A percentile compares a stretch with the other conserved stretches of the same genome.
These are phyloP conservation scores for Hylyphantes graminicola DNA, from an alignment of 1,140 invertebrate species.

Conservation along the genomic window DNA sequence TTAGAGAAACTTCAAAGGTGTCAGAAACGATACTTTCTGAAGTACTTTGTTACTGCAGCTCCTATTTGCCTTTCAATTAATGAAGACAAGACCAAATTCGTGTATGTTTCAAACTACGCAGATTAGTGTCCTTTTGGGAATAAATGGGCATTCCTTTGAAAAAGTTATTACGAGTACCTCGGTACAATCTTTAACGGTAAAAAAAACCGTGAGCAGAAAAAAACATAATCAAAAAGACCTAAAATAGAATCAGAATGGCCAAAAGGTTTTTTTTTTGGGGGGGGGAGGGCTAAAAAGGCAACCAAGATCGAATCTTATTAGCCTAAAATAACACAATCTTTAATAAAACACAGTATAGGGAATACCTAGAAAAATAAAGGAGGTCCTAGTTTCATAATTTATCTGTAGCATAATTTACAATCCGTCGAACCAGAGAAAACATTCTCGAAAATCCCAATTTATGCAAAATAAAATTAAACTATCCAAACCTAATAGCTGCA, in stretches of 20 bases:
- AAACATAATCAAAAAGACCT: too few species aligned
- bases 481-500: too few species aligned
- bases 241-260: constrained; percentile 2
- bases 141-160: constrained; percentile 19
- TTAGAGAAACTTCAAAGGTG: too few species aligned
- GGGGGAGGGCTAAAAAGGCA: background rate
- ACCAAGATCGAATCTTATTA: background rate
- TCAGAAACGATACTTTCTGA: too few species aligned
- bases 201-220: constrained; percentile 3
- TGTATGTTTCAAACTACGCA: background rate
- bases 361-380: too few species aligned
- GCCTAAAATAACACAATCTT: background rate
- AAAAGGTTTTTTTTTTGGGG: background rate
- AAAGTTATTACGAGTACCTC: constrained; percentile 14
- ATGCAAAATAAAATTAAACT: too few species aligned
- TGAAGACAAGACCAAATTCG: constrained; percentile 15
- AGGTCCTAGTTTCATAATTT: too few species aligned
- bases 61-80: background rate
- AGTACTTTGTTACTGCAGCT: too few species aligned
- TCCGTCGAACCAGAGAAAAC: too few species aligned
- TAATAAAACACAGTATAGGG: too few species aligned
- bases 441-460: too few species aligned
- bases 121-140: background rate
- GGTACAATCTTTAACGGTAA: constrained; percentile 13
- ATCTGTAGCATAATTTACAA: too few species aligned